Evolutionary conservation across 2,888 invertebrate species (phyloP).

Genomic region (Congeria kusceri): DNA sequence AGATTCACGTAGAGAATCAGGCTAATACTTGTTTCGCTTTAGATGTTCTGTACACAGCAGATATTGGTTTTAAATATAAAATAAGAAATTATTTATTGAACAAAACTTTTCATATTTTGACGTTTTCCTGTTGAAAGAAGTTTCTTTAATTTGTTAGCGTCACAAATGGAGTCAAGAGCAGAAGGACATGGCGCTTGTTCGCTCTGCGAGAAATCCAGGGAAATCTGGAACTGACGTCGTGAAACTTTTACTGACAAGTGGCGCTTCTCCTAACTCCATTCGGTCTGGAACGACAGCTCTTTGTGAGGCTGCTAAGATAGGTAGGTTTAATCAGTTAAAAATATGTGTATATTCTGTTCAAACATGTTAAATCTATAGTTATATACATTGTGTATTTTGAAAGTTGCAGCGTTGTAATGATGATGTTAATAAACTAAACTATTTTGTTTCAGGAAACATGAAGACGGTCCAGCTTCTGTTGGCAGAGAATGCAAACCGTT

Average conservation of each 20-base stretch:
- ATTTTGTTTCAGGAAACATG: constrained; percentile 7
- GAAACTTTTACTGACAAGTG: constrained; percentile 27
- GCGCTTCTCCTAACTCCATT: constrained; percentile 41
- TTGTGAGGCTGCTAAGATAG: constrained; percentile 47
- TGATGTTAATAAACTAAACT: no score
- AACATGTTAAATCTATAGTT: no score
- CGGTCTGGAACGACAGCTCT: constrained; percentile 38
- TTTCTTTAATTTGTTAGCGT: constrained; percentile 14
- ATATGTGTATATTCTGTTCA: no score
- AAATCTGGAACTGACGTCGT: constrained; percentile 31
- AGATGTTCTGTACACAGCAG: no score
- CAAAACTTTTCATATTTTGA: neutral
- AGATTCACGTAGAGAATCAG: no score
- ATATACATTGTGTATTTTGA: no score
- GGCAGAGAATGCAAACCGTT: constrained; percentile 8
- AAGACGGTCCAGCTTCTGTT: constrained; percentile 38
- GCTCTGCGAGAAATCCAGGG: constrained; percentile 23
- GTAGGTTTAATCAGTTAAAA: neutral
- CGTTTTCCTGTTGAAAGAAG: neutral
- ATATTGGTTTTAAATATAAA: no score
- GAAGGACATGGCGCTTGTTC: constrained; percentile 42
- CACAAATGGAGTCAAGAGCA: constrained; percentile 51
- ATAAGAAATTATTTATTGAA: no score
- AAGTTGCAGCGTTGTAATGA: no score
- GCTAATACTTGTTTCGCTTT: no score